phyloP scores from a whole-genome alignment of 2,113 vertebrate species.

The Takifugu bimaculatus region DNA sequence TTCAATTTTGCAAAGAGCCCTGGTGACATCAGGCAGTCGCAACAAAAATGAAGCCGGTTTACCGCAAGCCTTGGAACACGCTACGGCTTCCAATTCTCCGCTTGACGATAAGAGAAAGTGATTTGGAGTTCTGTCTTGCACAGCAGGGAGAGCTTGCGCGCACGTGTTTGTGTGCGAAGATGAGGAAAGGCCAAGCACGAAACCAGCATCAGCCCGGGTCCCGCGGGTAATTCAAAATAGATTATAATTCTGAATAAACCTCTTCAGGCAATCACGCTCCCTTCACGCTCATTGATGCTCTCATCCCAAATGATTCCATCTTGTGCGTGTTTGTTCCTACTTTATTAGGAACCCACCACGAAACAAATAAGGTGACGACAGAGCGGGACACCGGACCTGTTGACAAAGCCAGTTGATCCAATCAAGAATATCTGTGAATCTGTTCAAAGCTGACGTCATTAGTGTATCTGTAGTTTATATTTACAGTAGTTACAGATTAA shows the following conservation, averaged over 20 bases:
- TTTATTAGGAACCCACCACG: no score
- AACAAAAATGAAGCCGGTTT: slow-evolving; percentile 5
- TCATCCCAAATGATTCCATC: slow-evolving; percentile 6
- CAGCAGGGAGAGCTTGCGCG: slow-evolving; percentile 16
- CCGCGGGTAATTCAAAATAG: slow-evolving; percentile 47
- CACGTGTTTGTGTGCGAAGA: not conserved
- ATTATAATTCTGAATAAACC: slow-evolving; percentile 36
- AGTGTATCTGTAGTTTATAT: no score
- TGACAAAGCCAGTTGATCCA: not conserved
- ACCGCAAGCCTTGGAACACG: slow-evolving; percentile 19
- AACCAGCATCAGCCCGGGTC: slow-evolving; percentile 22
- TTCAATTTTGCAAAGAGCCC: not conserved
- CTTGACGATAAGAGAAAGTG: slow-evolving; percentile 45
- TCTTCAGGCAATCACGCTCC: slow-evolving; percentile 30
- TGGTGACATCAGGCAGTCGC: not conserved
- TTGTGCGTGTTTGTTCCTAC: not conserved
- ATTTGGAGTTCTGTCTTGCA: slow-evolving; percentile 27
- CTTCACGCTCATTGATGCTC: slow-evolving; percentile 1
- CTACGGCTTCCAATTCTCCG: slow-evolving; percentile 20
- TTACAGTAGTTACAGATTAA: no score
- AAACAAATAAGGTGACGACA: not conserved
- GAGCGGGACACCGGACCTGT: not conserved
- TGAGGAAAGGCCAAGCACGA: slow-evolving; percentile 22
- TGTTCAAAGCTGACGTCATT: no score
- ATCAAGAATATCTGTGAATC: no score